Evolutionary conservation across 2,888 invertebrate species (phyloP).

Genomic region (Andrena bucephala): DNA sequence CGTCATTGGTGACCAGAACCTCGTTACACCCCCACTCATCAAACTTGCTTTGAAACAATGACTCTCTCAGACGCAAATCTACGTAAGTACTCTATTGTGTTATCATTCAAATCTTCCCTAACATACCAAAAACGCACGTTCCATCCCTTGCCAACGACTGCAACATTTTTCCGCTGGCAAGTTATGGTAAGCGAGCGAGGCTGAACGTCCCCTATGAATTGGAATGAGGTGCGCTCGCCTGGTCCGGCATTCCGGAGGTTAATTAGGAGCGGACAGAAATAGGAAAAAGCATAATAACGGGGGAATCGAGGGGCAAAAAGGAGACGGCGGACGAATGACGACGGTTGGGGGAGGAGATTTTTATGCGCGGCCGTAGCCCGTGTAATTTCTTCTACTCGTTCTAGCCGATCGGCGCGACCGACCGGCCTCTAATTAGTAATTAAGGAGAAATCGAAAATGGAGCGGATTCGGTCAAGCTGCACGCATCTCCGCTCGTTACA

Average conservation of each 20-base stretch:
- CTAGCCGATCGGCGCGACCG: conserved; percentile 62
- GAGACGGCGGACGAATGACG: conserved; percentile 11
- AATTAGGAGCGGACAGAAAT: conserved; percentile 51
- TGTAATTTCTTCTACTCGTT: conserved; percentile 64
- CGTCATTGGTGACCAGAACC: no score
- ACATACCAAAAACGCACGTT: no score
- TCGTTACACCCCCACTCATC: no score
- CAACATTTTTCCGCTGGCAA: neutral
- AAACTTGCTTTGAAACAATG: no score
- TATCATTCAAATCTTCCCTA: no score
- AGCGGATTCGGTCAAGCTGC: conserved; percentile 65
- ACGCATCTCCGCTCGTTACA: conserved; percentile 66
- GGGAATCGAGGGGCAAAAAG: conserved; percentile 37
- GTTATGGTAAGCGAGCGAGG: neutral
- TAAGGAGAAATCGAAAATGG: conserved; percentile 70
- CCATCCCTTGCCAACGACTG: no score
- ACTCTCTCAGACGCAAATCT: no score
- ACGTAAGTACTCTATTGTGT: no score
- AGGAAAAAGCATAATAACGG: conserved; percentile 52
- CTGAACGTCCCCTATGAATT: neutral
- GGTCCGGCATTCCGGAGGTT: conserved; percentile 26
- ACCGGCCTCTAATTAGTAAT: conserved; percentile 70
- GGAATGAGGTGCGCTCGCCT: neutral
- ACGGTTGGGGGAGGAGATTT: conserved; percentile 34
- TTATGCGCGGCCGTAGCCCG: conserved; percentile 52